Percentiles rank a stretch among this genome's conserved stretches.
Evolutionary conservation across 2,797 vertebrate species (phyloP).

Genomic region (Melanotaenia parkinsoni): DNA sequence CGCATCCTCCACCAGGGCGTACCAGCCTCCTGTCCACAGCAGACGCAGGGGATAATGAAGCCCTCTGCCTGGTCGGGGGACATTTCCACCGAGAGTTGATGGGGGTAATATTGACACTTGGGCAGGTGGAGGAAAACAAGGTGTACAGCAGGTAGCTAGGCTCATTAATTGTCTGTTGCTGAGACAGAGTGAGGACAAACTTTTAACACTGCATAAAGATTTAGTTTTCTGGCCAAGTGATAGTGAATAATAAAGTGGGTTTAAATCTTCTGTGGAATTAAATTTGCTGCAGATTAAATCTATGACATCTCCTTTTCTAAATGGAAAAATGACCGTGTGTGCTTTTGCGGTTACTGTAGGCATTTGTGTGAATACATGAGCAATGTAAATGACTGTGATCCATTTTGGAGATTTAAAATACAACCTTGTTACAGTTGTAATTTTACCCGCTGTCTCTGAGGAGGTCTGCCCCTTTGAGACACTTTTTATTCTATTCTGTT

Average conservation of each 20-base stretch:
- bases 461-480: neutral
- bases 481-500: neutral
- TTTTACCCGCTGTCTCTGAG: neutral
- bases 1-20: constrained; percentile 56
- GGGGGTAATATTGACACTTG: constrained; percentile 68
- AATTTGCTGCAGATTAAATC: constrained; percentile 26
- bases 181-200: constrained; percentile 40
- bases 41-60: constrained; percentile 79
- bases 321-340: constrained; percentile 1
- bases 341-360: neutral
- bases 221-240: constrained; percentile 16
- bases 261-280: neutral
- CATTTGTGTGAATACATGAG: constrained; percentile 21
- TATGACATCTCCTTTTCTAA: constrained; percentile 22
- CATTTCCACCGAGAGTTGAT: constrained; percentile 64
- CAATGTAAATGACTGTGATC: constrained; percentile 49
- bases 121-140: constrained; percentile 74
- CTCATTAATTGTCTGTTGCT: constrained; percentile 62
- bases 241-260: constrained; percentile 20
- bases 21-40: constrained; percentile 70
- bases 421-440: neutral
- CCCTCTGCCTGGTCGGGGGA: constrained; percentile 67
- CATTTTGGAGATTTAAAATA: neutral
- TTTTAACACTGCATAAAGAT: constrained; percentile 43
- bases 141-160: constrained; percentile 70